Percentiles rank a stretch among this genome's conserved stretches.
phyloP scores from a whole-genome alignment of 2,888 invertebrate genomes.

The Pristionchus japonicus region DNA sequence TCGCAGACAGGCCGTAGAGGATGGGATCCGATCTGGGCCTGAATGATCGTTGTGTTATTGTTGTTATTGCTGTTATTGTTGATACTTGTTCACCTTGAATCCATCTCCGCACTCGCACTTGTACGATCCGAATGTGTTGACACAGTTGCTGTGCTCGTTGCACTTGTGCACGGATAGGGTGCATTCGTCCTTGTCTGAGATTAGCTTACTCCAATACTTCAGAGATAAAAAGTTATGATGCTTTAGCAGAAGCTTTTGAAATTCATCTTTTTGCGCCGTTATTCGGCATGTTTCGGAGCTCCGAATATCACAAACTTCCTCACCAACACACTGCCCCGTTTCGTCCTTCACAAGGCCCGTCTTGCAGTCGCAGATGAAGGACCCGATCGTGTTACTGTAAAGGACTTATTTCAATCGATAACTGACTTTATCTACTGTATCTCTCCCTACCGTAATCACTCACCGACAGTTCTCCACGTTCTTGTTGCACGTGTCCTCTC shows the following conservation, averaged over 20 bases:
- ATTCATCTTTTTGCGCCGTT: too few relatives aligned
- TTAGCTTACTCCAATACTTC: not conserved
- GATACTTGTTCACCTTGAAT: slow-evolving; percentile 9
- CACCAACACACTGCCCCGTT: not conserved
- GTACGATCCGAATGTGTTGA: slow-evolving; percentile 38
- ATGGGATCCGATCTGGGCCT: slow-evolving; percentile 5
- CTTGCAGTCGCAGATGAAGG: slow-evolving; percentile 45
- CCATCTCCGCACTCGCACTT: slow-evolving; percentile 39
- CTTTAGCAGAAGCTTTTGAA: too few relatives aligned
- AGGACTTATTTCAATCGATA: not conserved
- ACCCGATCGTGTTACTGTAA: slow-evolving; percentile 45
- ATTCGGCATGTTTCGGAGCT: too few relatives aligned
- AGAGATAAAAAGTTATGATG: too few relatives aligned
- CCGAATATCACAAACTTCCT: too few relatives aligned
- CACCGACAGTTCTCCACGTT: slow-evolving; percentile 45
- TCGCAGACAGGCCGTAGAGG: slow-evolving; percentile 36
- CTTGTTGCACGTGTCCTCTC: slow-evolving; percentile 46
- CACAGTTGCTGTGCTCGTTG: slow-evolving; percentile 13
- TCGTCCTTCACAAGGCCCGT: slow-evolving; percentile 18
- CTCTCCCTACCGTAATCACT: too few relatives aligned
- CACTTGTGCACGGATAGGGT: slow-evolving; percentile 3
- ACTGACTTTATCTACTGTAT: not conserved
- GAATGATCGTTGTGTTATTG: not conserved
- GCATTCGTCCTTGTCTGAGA: slow-evolving; percentile 43
- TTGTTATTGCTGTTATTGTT: not conserved